Percentiles rank a stretch among this genome's conserved stretches.
These are phyloP conservation scores for Sinentomon sp. DNA, from an alignment of 2,888 invertebrate genomes.

Conservation along the genomic window DNA sequence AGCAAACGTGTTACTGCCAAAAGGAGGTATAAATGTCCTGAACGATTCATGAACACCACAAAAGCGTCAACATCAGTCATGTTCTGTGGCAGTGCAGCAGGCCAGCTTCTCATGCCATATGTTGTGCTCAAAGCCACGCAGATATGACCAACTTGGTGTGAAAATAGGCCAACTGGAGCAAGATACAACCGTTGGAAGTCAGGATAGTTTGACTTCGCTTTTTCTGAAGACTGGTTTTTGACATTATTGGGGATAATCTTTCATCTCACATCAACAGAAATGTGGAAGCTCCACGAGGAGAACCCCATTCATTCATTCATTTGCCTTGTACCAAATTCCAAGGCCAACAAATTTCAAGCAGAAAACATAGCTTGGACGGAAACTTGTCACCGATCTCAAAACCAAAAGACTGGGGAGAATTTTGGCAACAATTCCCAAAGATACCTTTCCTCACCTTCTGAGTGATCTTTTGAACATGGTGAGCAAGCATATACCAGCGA, in stretches of 20 bases:
- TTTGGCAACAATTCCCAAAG: background rate
- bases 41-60: constrained; percentile 18
- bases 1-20: constrained; percentile 16
- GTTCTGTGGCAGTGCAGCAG: constrained; percentile 18
- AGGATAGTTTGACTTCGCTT: constrained; percentile 16
- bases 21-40: constrained; percentile 19
- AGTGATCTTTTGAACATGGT: constrained; percentile 1
- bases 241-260: constrained; percentile 21
- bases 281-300: too few relatives aligned
- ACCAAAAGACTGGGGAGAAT: constrained; percentile 9
- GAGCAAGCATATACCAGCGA: background rate
- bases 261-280: constrained; percentile 19
- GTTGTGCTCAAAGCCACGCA: constrained; percentile 14
- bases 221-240: constrained; percentile 17
- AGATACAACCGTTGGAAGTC: constrained; percentile 14
- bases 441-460: constrained; percentile 3
- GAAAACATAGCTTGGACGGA: constrained; percentile 16
- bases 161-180: constrained; percentile 14
- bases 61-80: constrained; percentile 20
- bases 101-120: constrained; percentile 13
- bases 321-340: constrained; percentile 19
- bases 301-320: too few relatives aligned
- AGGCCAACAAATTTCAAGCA: constrained; percentile 19
- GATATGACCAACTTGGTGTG: constrained; percentile 14
- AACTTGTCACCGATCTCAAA: constrained; percentile 14